Conservation (phyloP, 2,113 vertebrate species). For the Picathartes gymnocephalus region DNA sequence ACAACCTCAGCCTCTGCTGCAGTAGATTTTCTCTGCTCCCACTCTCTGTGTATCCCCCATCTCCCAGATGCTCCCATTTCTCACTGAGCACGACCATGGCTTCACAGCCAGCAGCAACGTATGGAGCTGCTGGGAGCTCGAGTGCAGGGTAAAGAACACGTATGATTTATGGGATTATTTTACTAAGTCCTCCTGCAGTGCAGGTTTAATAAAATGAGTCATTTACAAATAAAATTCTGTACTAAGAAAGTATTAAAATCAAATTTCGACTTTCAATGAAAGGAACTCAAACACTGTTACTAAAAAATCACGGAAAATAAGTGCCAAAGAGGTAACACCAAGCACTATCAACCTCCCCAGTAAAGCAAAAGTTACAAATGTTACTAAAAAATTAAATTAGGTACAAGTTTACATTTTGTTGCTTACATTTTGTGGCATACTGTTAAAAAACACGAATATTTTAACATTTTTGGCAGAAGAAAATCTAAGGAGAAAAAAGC, state of each 20-base stretch:
- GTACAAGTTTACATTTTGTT: not conserved
- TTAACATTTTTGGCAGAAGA: not conserved
- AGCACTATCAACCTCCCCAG: not conserved
- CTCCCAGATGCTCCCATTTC: not conserved
- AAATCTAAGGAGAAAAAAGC: not conserved
- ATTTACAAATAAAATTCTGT: not conserved
- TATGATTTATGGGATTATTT: not conserved
- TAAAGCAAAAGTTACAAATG: not conserved
- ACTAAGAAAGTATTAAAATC: not conserved
- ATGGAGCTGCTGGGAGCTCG: not conserved
- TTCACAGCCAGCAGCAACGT: not conserved
- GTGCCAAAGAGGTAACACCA: not conserved
- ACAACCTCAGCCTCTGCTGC: not conserved
- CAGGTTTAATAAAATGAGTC: not conserved
- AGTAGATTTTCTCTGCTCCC: not conserved
- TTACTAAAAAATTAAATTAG: not conserved
- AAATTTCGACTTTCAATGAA: not conserved
- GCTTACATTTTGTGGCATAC: not conserved
- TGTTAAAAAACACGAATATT: not conserved
- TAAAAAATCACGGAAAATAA: not conserved
- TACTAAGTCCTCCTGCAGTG: not conserved
- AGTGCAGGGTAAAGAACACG: not conserved
- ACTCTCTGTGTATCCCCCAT: not conserved
- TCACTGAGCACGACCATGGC: not conserved
- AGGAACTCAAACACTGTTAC: not conserved